Evolutionary conservation across 1,140 invertebrate genomes (phyloP).

Genomic region (Spodoptera frugiperda): DNA sequence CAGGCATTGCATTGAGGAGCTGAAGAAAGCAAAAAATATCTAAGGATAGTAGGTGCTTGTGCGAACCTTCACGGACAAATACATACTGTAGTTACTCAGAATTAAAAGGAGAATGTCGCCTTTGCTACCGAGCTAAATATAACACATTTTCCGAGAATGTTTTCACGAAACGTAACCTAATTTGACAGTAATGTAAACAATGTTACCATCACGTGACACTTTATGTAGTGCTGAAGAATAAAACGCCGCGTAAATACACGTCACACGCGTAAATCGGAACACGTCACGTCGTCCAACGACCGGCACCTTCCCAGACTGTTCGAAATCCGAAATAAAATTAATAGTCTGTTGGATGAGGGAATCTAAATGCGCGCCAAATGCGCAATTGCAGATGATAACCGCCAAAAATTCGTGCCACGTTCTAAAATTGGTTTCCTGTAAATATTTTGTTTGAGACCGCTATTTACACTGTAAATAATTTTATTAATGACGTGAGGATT

Average conservation of each 20-base stretch:
- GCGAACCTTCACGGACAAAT: too few species aligned
- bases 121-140: too few species aligned
- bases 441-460: neutral
- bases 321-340: conserved; percentile 37
- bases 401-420: conserved; percentile 15
- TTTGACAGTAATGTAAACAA: neutral
- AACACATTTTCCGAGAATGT: too few species aligned
- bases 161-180: too few species aligned
- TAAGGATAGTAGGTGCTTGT: too few species aligned
- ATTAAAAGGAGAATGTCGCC: too few species aligned
- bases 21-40: too few species aligned
- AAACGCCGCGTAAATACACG: neutral
- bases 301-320: conserved; percentile 16
- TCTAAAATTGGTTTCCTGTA: conserved; percentile 16
- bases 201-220: neutral
- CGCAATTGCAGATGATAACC: conserved; percentile 21
- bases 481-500: too few species aligned
- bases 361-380: conserved; percentile 32
- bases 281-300: conserved; percentile 10
- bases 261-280: neutral
- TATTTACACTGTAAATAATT: too few species aligned
- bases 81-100: too few species aligned
- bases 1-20: too few species aligned
- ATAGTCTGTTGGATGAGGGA: conserved; percentile 21
- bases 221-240: neutral